phyloP scores from a whole-genome alignment of 1,140 invertebrate species.

The Neodiprion virginianus region DNA sequence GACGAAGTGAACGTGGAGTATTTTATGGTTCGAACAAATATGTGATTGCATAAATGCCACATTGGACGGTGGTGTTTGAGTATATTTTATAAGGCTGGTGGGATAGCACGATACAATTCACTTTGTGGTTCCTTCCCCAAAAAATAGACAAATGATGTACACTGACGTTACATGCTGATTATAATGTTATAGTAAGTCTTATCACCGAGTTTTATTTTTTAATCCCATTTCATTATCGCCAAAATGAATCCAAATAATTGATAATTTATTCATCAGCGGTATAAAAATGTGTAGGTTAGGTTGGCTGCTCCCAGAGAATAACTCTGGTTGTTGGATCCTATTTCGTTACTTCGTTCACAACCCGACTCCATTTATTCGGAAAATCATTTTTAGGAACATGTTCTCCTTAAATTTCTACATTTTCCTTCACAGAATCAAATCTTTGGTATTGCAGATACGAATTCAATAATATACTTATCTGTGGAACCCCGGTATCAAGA shows the following conservation, averaged over 20 bases:
- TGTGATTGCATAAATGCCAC: conserved; percentile 26
- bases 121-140: conserved; percentile 35
- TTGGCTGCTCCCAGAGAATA: conserved; percentile 28
- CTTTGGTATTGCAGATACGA: too few species aligned
- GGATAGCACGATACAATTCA: conserved; percentile 30
- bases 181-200: conserved; percentile 27
- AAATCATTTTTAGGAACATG: not conserved
- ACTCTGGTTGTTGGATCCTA: not conserved
- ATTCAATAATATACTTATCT: too few species aligned
- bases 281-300: conserved; percentile 53
- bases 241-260: conserved; percentile 13
- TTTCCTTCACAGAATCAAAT: not conserved
- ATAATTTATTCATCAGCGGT: conserved; percentile 27
- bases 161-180: conserved; percentile 27
- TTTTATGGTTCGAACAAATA: conserved; percentile 27
- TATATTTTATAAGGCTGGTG: not conserved
- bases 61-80: too few species aligned
- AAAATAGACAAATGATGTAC: conserved; percentile 38
- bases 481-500: too few species aligned
- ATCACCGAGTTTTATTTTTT: not conserved
- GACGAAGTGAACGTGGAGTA: conserved; percentile 28
- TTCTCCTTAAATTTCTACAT: not conserved
- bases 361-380: too few species aligned
- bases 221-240: not conserved
- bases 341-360: not conserved